Conservation (phyloP, 2,888 invertebrate species). For the Ditula angustiorana region DNA sequence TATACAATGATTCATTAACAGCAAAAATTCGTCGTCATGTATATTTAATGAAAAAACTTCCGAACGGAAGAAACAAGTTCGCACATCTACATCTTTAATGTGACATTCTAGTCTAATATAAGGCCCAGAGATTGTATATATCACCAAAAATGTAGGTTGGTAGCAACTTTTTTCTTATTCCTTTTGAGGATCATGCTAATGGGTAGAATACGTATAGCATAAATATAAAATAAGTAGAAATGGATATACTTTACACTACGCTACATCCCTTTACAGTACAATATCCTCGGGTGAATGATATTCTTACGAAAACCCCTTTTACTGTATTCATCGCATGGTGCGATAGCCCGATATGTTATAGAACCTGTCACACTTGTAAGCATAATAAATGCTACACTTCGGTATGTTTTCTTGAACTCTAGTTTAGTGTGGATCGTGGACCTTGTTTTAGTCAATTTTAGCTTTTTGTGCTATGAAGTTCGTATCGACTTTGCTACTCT, state of each 20-base stretch:
- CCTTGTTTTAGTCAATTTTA: not conserved
- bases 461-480: constrained; percentile 1
- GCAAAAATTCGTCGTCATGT: not conserved
- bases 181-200: no score
- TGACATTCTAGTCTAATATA: no score
- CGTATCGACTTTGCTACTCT: constrained; percentile 3
- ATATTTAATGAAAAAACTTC: not conserved
- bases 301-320: not conserved
- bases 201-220: no score
- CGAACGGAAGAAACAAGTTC: not conserved
- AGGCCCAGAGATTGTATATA: no score
- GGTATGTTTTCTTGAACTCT: not conserved
- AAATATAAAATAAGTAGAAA: no score
- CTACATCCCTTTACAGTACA: not conserved
- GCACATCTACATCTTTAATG: no score
- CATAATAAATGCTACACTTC: not conserved
- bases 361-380: not conserved
- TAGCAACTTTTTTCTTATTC: no score
- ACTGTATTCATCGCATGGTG: not conserved
- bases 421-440: not conserved
- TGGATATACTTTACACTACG: no score
- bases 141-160: no score
- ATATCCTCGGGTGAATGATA: not conserved
- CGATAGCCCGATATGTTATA: not conserved
- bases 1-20: not conserved